phyloP scores from a whole-genome alignment of 2,113 vertebrate genomes.

The Egretta garzetta region DNA sequence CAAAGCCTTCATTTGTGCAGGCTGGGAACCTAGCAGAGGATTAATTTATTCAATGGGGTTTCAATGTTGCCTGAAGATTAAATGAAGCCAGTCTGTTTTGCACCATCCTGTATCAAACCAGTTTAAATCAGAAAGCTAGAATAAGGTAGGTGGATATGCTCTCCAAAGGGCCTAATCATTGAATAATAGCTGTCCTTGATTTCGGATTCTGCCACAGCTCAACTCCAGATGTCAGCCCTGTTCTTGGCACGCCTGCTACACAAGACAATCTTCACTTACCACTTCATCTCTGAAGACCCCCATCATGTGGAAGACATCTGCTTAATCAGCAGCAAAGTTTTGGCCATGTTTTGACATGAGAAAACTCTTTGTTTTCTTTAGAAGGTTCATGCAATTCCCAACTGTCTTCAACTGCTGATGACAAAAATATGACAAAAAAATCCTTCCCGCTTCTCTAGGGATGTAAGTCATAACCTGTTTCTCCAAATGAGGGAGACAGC shows the following conservation, averaged over 20 bases:
- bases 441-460: neutral
- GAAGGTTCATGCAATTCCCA: neutral
- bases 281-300: neutral
- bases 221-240: neutral
- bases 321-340: neutral
- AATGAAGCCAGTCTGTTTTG: neutral
- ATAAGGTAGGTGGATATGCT: rapidly evolving
- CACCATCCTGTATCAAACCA: neutral
- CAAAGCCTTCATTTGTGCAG: neutral
- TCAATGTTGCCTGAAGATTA: neutral
- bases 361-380: neutral
- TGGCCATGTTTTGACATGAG: neutral
- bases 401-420: neutral
- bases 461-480: neutral
- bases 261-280: neutral
- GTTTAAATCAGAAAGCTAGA: neutral
- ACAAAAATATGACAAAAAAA: neutral
- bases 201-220: neutral
- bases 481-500: neutral
- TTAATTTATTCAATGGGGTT: neutral
- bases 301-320: neutral
- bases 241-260: neutral
- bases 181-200: neutral
- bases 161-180: rapidly evolving
- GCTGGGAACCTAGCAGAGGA: neutral